phyloP scores from a whole-genome alignment of 2,113 vertebrate species.

The Hyla sarda region DNA sequence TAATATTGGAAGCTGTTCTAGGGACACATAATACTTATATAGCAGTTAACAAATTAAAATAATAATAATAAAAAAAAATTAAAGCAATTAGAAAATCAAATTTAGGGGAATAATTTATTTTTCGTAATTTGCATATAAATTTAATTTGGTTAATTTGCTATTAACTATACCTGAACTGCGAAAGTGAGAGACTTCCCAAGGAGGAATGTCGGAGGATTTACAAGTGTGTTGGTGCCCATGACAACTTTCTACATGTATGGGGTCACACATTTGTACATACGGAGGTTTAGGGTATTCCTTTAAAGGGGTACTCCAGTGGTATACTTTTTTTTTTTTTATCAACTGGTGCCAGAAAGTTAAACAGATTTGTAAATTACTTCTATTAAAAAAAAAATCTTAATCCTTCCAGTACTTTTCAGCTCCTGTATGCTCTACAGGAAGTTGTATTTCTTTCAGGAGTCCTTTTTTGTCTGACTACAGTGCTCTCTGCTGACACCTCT shows the following conservation, averaged over 20 bases:
- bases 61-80: constrained; percentile 12
- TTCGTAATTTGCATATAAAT: not conserved
- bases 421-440: too few species aligned
- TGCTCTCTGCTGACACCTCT: too few species aligned
- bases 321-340: too few species aligned
- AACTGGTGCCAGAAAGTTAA: too few species aligned
- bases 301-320: too few species aligned
- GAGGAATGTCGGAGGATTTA: not conserved
- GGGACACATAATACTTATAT: not conserved
- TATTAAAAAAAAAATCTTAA: too few species aligned
- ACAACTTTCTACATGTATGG: not conserved
- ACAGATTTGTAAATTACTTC: too few species aligned
- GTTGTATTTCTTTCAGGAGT: too few species aligned
- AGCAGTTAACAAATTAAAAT: constrained; percentile 31
- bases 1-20: constrained; percentile 21
- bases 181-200: not conserved
- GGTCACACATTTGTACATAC: not conserved
- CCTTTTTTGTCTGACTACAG: too few species aligned
- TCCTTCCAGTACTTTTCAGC: too few species aligned
- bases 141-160: not conserved
- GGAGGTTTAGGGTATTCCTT: not conserved
- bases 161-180: not conserved
- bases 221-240: not conserved
- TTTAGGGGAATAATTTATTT: not conserved
- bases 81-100: not conserved